Percentiles rank a stretch among this genome's conserved stretches.
phyloP scores from a whole-genome alignment of 2,888 invertebrate genomes.

The Camptogramma bilineatum region DNA sequence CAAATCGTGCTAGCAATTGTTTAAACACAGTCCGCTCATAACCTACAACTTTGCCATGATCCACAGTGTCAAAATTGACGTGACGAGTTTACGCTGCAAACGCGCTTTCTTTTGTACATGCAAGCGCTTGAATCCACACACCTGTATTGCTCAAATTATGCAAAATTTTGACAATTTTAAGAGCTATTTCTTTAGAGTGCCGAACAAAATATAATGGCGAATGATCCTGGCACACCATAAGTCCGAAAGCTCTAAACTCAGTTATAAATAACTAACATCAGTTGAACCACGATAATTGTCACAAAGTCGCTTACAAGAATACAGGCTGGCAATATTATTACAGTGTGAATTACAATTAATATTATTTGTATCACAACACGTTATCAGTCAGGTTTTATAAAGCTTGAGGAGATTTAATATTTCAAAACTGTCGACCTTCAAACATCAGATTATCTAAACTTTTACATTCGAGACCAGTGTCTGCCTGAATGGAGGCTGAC shows the following conservation, averaged over 20 bases:
- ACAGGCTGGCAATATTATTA: constrained; percentile 7
- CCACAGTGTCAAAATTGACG: constrained; percentile 21
- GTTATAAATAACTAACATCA: no score
- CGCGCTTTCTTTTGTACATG: not conserved
- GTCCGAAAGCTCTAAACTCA: no score
- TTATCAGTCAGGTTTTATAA: constrained; percentile 56
- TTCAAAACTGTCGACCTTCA: constrained; percentile 74
- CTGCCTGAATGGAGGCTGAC: constrained; percentile 61
- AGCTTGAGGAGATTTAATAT: constrained; percentile 68
- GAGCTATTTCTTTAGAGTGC: no score
- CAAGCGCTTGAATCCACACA: no score
- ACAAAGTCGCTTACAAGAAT: not conserved
- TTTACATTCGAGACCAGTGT: constrained; percentile 68
- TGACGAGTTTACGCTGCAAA: not conserved
- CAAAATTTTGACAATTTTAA: no score
- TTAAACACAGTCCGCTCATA: constrained; percentile 42
- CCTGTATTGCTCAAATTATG: no score
- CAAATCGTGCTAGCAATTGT: constrained; percentile 53
- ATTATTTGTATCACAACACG: constrained; percentile 27
- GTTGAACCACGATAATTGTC: constrained; percentile 1
- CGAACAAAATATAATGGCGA: no score
- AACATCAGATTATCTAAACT: constrained; percentile 74
- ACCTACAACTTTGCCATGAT: constrained; percentile 28
- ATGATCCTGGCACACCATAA: no score
- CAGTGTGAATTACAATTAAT: constrained; percentile 17